A percentile compares a stretch with the other conserved stretches of the same genome.
Conservation (phyloP, 2,113 vertebrate species). For the Carassius gibelio region DNA sequence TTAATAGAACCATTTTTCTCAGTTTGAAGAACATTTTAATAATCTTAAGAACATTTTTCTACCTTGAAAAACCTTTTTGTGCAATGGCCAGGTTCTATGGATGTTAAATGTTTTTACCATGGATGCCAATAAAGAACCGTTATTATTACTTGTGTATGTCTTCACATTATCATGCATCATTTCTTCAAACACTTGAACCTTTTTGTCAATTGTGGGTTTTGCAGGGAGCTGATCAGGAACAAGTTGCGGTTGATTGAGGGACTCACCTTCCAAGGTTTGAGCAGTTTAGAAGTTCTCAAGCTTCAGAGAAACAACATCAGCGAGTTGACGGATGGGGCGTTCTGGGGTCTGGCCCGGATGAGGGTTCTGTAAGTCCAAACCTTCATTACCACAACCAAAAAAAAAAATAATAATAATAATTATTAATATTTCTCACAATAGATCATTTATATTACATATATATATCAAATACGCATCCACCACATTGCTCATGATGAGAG, state of each 20-base stretch:
- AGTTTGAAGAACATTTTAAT: too few relatives aligned
- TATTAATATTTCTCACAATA: neutral
- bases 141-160: neutral
- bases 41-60: too few relatives aligned
- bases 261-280: conserved; percentile 93
- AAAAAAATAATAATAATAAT: neutral
- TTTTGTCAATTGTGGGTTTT: conserved; percentile 29
- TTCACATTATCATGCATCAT: neutral
- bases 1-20: too few relatives aligned
- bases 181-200: neutral
- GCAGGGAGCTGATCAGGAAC: conserved; percentile 94
- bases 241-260: conserved; percentile 93
- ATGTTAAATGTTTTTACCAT: neutral
- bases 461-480: neutral
- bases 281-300: conserved; percentile 90
- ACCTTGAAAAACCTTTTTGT: too few relatives aligned
- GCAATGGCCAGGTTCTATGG: neutral
- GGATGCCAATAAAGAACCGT: neutral
- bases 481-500: neutral
- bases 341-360: conserved; percentile 93
- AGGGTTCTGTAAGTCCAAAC: conserved; percentile 85
- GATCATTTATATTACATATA: neutral
- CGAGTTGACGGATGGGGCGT: conserved; percentile 92
- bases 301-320: conserved; percentile 97
- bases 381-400: neutral